phyloP scores from a whole-genome alignment of 2,888 invertebrate genomes.

The Philereme transversata region DNA sequence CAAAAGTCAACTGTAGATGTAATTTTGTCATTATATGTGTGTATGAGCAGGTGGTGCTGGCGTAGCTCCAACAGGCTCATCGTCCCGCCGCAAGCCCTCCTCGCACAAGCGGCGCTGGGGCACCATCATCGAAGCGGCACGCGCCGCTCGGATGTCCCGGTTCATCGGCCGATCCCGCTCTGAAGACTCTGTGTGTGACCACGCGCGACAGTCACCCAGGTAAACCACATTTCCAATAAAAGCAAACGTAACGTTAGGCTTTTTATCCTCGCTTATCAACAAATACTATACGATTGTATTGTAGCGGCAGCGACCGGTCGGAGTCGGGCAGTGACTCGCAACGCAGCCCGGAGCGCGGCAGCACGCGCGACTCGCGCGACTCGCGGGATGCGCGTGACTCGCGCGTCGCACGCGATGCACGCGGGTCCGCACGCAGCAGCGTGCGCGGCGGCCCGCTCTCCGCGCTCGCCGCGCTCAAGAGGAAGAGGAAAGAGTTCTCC shows the following conservation, averaged over 20 bases:
- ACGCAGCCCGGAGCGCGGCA: conserved; percentile 80
- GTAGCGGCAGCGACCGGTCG: conserved; percentile 85
- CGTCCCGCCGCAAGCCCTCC: conserved; percentile 65
- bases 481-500: conserved; percentile 93
- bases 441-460: conserved; percentile 74
- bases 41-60: conserved; percentile 16
- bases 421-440: conserved; percentile 51
- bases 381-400: conserved; percentile 51
- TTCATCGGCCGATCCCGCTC: conserved; percentile 91
- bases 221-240: conserved; percentile 24
- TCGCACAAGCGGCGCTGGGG: conserved; percentile 92
- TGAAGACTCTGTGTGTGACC: conserved; percentile 91
- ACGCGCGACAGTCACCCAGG: conserved; percentile 83
- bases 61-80: not conserved
- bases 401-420: conserved; percentile 4
- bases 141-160: conserved; percentile 90
- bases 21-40: too few relatives aligned
- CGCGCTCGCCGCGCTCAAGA: conserved; percentile 89
- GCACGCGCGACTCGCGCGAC: conserved; percentile 30
- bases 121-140: conserved; percentile 94
- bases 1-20: too few relatives aligned
- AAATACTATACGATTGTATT: conserved; percentile 9
- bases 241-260: too few relatives aligned
- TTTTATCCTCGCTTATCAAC: too few relatives aligned
- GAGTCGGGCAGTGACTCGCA: conserved; percentile 89